These are phyloP conservation scores for Trypoxylon attenuatum DNA, from an alignment of 2,888 invertebrate genomes.

Conservation along the genomic window DNA sequence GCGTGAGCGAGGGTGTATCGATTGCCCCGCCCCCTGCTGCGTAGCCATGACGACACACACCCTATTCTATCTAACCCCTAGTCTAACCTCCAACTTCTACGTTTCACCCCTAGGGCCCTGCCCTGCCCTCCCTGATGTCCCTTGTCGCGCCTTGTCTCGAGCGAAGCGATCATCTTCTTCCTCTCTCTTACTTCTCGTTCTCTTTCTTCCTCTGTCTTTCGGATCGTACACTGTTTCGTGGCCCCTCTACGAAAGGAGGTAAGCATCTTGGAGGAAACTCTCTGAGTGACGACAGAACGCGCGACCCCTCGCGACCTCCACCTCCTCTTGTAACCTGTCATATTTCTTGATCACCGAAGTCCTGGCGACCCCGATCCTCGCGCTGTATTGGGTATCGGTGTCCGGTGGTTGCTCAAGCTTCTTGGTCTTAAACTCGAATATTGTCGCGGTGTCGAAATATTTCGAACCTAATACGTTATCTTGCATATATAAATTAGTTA, in stretches of 20 bases:
- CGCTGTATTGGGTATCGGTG: conserved; percentile 1
- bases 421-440: no score
- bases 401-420: no score
- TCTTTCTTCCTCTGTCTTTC: conserved; percentile 10
- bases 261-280: no score
- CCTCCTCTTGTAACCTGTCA: conserved; percentile 33
- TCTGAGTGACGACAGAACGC: conserved; percentile 38
- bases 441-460: no score
- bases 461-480: no score
- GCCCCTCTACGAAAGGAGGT: no score
- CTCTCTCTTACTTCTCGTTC: conserved; percentile 5
- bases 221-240: no score
- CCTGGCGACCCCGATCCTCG: neutral
- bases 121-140: conserved; percentile 8
- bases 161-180: conserved; percentile 27
- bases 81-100: conserved; percentile 67
- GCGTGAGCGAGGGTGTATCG: conserved; percentile 83
- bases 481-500: no score
- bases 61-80: conserved; percentile 71
- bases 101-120: conserved; percentile 40
- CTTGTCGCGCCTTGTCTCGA: neutral
- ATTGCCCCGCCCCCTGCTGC: conserved; percentile 80
- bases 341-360: conserved; percentile 24
- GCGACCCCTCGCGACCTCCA: conserved; percentile 49
- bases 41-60: conserved; percentile 78